phyloP scores from a whole-genome alignment of 2,113 vertebrate genomes.

The Upupa epops region DNA sequence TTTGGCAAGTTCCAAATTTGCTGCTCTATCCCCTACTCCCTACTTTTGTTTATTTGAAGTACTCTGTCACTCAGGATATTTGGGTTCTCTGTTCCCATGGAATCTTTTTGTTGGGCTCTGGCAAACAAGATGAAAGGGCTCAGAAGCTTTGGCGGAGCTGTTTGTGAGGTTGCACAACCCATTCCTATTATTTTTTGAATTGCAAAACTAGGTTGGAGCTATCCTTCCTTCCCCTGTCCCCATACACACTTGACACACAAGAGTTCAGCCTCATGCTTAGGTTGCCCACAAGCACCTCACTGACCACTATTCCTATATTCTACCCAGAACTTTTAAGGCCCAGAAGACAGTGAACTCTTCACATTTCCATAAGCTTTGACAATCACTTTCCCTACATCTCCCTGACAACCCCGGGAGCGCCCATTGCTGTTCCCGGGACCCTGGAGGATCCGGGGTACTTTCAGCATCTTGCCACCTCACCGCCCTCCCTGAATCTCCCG shows the following conservation, averaged over 20 bases:
- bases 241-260: neutral
- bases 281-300: neutral
- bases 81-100: neutral
- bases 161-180: neutral
- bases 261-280: neutral
- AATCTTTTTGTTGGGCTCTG: neutral
- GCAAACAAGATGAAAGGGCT: neutral
- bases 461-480: neutral
- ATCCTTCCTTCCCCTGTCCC: neutral
- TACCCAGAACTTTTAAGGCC: neutral
- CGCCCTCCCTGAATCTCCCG: neutral
- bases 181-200: neutral
- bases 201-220: neutral
- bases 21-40: neutral
- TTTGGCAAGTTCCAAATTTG: neutral
- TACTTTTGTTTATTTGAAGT: neutral
- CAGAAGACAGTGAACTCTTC: neutral
- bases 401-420: neutral
- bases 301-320: neutral
- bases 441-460: neutral
- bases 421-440: rapidly evolving
- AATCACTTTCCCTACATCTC: neutral
- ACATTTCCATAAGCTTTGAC: neutral
- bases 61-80: neutral
- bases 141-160: neutral